Evolutionary conservation across 2,888 invertebrate genomes (phyloP), one percentile per base, ranked within the genome.

Genomic region (Diaprepes abbreviatus): DNA sequence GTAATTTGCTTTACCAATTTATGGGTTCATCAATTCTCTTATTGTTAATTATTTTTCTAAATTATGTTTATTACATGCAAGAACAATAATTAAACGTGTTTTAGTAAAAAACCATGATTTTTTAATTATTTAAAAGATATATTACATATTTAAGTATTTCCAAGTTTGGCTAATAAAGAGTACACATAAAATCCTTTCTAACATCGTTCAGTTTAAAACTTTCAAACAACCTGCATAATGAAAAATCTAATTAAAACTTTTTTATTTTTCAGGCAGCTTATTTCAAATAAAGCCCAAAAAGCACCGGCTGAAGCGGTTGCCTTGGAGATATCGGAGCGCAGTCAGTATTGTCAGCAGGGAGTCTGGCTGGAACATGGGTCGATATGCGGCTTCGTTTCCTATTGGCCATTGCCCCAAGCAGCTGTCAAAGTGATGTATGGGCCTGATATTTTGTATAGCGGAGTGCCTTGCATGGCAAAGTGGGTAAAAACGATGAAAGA

Each of bases 361-460:
- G 62, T 55, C 45, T 67, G 62, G 16, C 38, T 59, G 14, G 31
- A 59, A 43, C 31, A 28, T 7, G 38, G 60, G 57, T 70, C 70
- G 57, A 70, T 70, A 66, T 10, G 16, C 12, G 31, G 31, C 36
- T 6, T 24, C 19, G 21, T 33, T 38, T 59, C 24, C 60, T 52
- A 70, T 70, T 70, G 70, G 70, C 36, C 36, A 19, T 21, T 12
- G 55, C 55, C 59, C 36, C 59, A 36, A 65, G 68, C 71, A 52
- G 71, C 71, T 71, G 71, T 68, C 71, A 71, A 68, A 68, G 33
- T 71, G 68, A 71, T 71, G 59, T 68, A 71, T 43, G 64, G 64
- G 54, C 52, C 40, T 36, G 36, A 33, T 38, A 45, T 68, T 40
- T 19, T 33, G 57, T 55, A 35, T 24, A 55, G 35, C 9, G 2